Evolutionary conservation across 2,113 vertebrate species (phyloP).

Genomic region (Hippocampus abdominalis): DNA sequence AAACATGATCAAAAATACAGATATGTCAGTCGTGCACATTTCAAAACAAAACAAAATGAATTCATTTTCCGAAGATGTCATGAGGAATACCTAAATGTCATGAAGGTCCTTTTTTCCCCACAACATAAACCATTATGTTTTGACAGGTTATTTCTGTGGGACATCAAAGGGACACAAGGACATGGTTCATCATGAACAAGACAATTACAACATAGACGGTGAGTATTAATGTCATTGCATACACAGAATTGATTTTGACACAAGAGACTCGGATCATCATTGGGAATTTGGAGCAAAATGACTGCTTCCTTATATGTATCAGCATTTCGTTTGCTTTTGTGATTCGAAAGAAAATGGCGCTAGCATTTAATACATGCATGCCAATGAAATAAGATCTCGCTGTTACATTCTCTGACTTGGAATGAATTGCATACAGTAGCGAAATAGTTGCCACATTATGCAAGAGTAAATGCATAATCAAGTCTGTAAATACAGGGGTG

Average conservation of each 20-base stretch:
- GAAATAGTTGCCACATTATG: background rate
- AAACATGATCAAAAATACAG: background rate
- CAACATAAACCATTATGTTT: background rate
- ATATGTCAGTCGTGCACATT: background rate
- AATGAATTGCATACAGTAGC: background rate
- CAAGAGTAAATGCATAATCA: no score
- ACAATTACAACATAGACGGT: slow-evolving; percentile 88
- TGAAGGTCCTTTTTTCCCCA: background rate
- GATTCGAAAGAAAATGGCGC: no score
- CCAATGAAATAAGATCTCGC: background rate
- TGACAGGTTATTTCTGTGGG: slow-evolving; percentile 82
- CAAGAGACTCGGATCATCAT: background rate
- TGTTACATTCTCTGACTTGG: background rate
- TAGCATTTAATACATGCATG: background rate
- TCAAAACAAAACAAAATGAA: background rate
- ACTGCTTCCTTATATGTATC: no score
- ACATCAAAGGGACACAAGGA: slow-evolving; percentile 80
- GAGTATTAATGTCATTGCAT: slow-evolving; percentile 11
- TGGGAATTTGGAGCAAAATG: background rate
- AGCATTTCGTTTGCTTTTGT: no score
- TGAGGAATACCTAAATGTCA: background rate
- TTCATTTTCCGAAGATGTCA: no score
- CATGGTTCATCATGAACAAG: slow-evolving; percentile 88
- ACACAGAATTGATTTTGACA: background rate
- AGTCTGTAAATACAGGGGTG: background rate